Percentiles rank a stretch among this genome's conserved stretches.
Evolutionary conservation across 2,888 invertebrate species (phyloP).

Genomic region (Prosopocoilus inquinatus): DNA sequence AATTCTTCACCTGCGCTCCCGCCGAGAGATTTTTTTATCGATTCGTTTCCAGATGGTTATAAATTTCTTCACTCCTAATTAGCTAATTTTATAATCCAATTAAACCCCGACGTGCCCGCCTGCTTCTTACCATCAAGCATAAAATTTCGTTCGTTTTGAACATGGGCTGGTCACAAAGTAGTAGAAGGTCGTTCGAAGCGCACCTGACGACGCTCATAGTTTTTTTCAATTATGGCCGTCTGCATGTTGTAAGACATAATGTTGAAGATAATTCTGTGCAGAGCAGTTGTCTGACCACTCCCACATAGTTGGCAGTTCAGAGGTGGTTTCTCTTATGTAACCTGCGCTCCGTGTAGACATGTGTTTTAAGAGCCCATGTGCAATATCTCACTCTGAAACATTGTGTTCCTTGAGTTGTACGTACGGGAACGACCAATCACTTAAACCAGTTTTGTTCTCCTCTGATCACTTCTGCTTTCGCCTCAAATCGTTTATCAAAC

Average conservation of each 20-base stretch:
- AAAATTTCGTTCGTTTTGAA: too few relatives aligned
- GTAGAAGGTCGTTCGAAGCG: too few relatives aligned
- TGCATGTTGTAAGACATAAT: slow-evolving; percentile 15
- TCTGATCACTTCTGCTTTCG: slow-evolving; percentile 1
- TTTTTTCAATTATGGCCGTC: slow-evolving; percentile 15
- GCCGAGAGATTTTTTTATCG: slow-evolving; percentile 27
- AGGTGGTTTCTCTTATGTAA: slow-evolving; percentile 26
- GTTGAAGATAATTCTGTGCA: slow-evolving; percentile 14
- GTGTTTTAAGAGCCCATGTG: slow-evolving; percentile 19
- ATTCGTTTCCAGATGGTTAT: slow-evolving; percentile 9
- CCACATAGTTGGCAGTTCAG: slow-evolving; percentile 27
- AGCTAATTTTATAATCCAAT: slow-evolving; percentile 15
- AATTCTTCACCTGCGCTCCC: slow-evolving; percentile 35
- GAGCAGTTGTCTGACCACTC: slow-evolving; percentile 21
- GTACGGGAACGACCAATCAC: slow-evolving; percentile 11
- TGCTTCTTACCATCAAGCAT: too few relatives aligned
- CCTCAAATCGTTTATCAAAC: background rate
- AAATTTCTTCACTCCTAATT: slow-evolving; percentile 10
- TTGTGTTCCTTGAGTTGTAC: slow-evolving; percentile 7
- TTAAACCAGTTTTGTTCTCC: slow-evolving; percentile 12
- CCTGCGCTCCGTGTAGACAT: slow-evolving; percentile 22
- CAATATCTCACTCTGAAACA: slow-evolving; percentile 13
- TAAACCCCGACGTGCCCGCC: slow-evolving; percentile 9
- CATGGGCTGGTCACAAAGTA: too few relatives aligned
- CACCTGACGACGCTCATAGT: background rate